Conservation (phyloP, 2,113 vertebrate species). For the Pandion haliaetus region DNA sequence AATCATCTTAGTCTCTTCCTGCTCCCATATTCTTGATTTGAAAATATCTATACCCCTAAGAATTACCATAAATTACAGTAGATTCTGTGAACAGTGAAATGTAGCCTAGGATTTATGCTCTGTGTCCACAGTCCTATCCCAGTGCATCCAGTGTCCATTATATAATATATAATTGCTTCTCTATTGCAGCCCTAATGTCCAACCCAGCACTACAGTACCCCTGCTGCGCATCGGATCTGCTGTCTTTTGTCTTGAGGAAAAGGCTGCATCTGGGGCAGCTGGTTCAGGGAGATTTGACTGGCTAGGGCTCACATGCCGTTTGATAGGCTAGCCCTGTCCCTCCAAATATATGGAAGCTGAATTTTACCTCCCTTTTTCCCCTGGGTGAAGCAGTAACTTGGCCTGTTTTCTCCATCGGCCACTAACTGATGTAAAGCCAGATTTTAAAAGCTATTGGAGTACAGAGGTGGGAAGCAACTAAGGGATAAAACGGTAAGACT, state of each 20-base stretch:
- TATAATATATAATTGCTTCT: fast-evolving
- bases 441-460: neutral
- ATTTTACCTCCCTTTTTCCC: neutral
- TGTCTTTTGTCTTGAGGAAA: neutral
- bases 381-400: neutral
- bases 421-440: fast-evolving
- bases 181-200: fast-evolving
- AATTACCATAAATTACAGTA: neutral
- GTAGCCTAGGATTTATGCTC: neutral
- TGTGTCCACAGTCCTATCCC: neutral
- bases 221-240: neutral
- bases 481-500: neutral
- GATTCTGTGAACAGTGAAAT: neutral
- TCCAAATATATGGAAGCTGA: neutral
- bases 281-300: neutral
- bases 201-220: fast-evolving
- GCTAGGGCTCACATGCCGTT: neutral
- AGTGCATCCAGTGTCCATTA: neutral
- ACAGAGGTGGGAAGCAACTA: neutral
- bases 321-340: neutral
- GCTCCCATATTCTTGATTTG: neutral
- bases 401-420: neutral
- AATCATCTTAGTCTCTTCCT: neutral
- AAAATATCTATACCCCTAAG: neutral
- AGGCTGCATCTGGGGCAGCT: neutral